Evolutionary conservation across 1,140 invertebrate genomes (phyloP), one percentile per base, ranked within the genome.

Genomic region (Aplysia californica): DNA sequence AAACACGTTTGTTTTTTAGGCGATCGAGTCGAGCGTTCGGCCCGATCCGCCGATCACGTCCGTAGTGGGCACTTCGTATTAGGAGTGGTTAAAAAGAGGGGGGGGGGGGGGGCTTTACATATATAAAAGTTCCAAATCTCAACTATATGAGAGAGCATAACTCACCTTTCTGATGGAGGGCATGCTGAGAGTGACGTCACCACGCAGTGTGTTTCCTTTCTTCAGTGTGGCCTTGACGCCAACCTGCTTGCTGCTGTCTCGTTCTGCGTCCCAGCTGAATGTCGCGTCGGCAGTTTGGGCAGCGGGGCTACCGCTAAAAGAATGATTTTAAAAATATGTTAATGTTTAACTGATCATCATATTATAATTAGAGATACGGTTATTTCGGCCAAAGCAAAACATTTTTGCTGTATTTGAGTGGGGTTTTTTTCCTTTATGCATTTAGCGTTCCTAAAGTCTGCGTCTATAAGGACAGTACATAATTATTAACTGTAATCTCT

Each of bases 201-300:
- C 58, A 18, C 29, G 10, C 15, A 61, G 10, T 10, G 10, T 61
- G 58, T 61, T 26, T 18, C 58, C 58, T 18, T 26, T 10, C 10
- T 6, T 20, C 6, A 61, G 6, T 6, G 18, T 61, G 10, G 10
- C 29, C 26, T 61, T 61, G 10, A 61, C 15, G 6, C 15, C 58
- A 31, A 61, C 18, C 20, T 58, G 64, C 31, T 18, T 69, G 31
- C n/a, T 20, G 50, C 83, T 82, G 20, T 69, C 75, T 18, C 79
- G 76, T n/a, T n/a, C n/a, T 26, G 79, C 76, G 82, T 85, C 84
- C 84, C 84, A 85, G 44, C 79, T 68, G 31, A 85, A 68, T 4
- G 77, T 56, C 38, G 58, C 44, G 6, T 73, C 61, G 20, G 61
- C 2, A 21, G 41, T 31, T 56, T 36, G 26, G 15, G 2, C 55